Percentiles rank a stretch among this genome's conserved stretches.
Evolutionary conservation across 2,797 vertebrate species (phyloP).

Genomic region (Clarias pachynema): DNA sequence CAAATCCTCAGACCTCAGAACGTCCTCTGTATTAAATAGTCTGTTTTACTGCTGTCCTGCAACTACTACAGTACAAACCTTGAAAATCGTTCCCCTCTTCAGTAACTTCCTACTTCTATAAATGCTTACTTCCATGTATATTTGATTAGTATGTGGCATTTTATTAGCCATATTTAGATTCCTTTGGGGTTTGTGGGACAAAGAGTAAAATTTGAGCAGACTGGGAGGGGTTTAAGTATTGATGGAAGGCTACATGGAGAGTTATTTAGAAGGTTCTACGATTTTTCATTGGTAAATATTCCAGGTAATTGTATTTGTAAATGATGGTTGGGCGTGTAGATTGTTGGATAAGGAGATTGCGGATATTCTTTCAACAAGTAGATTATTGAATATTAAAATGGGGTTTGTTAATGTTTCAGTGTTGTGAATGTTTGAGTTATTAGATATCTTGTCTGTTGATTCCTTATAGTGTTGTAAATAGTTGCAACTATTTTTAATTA

Average conservation of each 20-base stretch:
- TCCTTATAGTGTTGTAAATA: neutral
- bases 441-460: neutral
- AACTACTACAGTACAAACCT: conserved; percentile 45
- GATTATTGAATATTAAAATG: neutral
- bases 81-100: conserved; percentile 46
- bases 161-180: conserved; percentile 49
- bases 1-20: conserved; percentile 51
- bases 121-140: conserved; percentile 55
- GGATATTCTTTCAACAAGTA: no score
- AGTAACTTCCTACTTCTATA: conserved; percentile 55
- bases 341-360: neutral
- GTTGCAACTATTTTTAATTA: neutral
- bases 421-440: neutral
- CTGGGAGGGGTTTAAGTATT: neutral
- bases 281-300: neutral
- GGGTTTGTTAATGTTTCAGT: neutral
- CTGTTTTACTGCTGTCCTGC: conserved; percentile 38
- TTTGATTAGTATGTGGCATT: conserved; percentile 52
- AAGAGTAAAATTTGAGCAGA: conserved; percentile 7
- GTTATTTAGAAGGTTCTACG: neutral
- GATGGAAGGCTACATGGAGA: neutral
- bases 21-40: conserved; percentile 35
- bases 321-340: neutral
- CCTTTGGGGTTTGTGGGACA: conserved; percentile 8
- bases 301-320: neutral